Base-by-base conservation (phyloP, 2,888 invertebrate genomes). In the Drosophila cracens region DNA sequence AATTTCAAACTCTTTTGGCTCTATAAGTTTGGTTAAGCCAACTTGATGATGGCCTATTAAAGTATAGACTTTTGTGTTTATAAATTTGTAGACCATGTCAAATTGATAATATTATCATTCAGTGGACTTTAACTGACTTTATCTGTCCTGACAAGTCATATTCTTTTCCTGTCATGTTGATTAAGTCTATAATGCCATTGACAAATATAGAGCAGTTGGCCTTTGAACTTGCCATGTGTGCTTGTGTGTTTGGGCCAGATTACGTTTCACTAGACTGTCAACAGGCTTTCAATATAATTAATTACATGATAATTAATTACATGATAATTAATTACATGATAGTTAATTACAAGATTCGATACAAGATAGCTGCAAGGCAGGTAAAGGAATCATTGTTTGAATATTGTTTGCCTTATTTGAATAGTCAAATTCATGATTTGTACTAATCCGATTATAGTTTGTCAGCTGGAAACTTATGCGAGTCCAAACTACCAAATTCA, bases 121-220 rank as follows among this genome's bases (percentile, higher is more conserved):
- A 18, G 27, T 29, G 11, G 43, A 21, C 43, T 43, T 21, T 21
- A 11, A 43, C 31, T 10, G 31, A 31, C 31, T 6, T 65, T 72
- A 53, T 27, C 31, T 6, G 11, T 11, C 13, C 29, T 60, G 56
- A 64, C 54, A 53, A 43, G 38, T 31, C n/a, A n/a, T 10, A 18
- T 11, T 7, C 13, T n/a, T n/a, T 65, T 6, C 11, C 33, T 56
- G 21, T 48, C 75, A 66, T 62, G 74, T 38, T 43, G 58, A 66
- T 79, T 74, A 62, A n/a, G 18, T 13, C 31, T 36, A 59, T 62
- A 79, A 62, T 46, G 58, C 38, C 79, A 74, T 25, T 52, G 25
- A 25, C 31, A 74, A 52, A 63, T 79, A 67, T 79, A 74, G 59
- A 54, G 62, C 7, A 21, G 31, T 53, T 31, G 18, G 18, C 8